These are phyloP conservation scores for Puma concolor DNA, from an alignment of 2,113 vertebrate genomes.

Conservation along the genomic window DNA sequence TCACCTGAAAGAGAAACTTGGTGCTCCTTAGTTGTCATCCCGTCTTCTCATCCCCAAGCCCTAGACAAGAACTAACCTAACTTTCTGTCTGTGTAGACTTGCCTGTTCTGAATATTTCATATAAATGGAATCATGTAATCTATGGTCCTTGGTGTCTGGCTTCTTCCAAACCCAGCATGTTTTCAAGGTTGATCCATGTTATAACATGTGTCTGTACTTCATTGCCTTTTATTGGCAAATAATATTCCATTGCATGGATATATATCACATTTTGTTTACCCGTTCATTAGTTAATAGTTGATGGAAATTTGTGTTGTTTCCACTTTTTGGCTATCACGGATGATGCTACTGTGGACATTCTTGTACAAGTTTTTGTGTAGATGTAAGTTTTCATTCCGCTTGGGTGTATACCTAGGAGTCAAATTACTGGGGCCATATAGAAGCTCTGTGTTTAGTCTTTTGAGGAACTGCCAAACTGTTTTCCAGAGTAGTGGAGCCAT, in stretches of 20 bases:
- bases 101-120: background rate
- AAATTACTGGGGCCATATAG: background rate
- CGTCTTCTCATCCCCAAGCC: background rate
- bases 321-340: background rate
- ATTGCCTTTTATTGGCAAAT: slow-evolving; percentile 12
- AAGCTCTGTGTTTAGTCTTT: slow-evolving; percentile 6
- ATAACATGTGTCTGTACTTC: background rate
- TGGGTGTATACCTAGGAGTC: background rate
- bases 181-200: background rate
- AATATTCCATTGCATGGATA: background rate
- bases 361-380: background rate
- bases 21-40: background rate
- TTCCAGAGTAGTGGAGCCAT: background rate
- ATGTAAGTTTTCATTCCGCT: background rate
- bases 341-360: background rate
- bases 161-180: background rate
- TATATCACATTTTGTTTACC: background rate
- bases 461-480: background rate
- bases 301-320: background rate
- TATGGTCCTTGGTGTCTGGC: background rate
- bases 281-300: background rate
- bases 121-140: background rate
- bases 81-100: background rate
- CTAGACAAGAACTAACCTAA: background rate
- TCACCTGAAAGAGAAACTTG: background rate